These are phyloP conservation scores for Galeopterus variegatus DNA, from an alignment of 2,113 vertebrate genomes.

Conservation along the genomic window DNA sequence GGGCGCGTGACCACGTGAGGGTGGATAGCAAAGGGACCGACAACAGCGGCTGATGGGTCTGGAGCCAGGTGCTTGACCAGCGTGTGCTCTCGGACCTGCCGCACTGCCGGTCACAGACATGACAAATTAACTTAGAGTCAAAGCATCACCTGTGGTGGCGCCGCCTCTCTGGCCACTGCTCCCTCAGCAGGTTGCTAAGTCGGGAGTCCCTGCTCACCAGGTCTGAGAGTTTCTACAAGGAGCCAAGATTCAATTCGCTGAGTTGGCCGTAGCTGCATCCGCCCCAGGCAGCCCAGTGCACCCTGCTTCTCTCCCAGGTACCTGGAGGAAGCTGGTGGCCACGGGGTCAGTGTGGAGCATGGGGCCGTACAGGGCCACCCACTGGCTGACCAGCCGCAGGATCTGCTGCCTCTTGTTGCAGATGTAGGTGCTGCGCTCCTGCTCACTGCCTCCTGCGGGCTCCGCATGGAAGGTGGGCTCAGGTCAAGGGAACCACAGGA, in stretches of 20 bases:
- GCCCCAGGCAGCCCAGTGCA: fast-evolving
- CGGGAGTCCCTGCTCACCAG: slow-evolving; percentile 90
- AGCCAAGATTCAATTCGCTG: neutral
- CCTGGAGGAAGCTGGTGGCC: slow-evolving; percentile 93
- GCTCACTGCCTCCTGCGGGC: slow-evolving; percentile 92
- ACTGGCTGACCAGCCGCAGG: slow-evolving; percentile 94
- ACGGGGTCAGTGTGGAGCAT: slow-evolving; percentile 92
- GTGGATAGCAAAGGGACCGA: no score
- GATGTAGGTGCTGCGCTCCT: slow-evolving; percentile 92
- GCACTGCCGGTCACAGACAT: fast-evolving
- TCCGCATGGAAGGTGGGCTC: slow-evolving; percentile 92
- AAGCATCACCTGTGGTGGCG: slow-evolving; percentile 90
- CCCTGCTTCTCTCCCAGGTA: slow-evolving; percentile 66
- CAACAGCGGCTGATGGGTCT: neutral
- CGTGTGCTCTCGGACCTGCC: fast-evolving
- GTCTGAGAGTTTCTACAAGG: slow-evolving; percentile 91
- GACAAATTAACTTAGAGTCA: neutral
- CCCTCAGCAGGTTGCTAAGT: slow-evolving; percentile 90
- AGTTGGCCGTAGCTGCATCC: fast-evolving
- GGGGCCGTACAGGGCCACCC: slow-evolving; percentile 93
- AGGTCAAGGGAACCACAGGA: slow-evolving; percentile 90
- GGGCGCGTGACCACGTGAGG: fast-evolving
- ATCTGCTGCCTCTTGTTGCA: slow-evolving; percentile 94
- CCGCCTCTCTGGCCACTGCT: slow-evolving; percentile 93
- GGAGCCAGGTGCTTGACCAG: fast-evolving